Base-by-base conservation (phyloP, 2,888 invertebrate genomes). In the Phortica magna region DNA sequence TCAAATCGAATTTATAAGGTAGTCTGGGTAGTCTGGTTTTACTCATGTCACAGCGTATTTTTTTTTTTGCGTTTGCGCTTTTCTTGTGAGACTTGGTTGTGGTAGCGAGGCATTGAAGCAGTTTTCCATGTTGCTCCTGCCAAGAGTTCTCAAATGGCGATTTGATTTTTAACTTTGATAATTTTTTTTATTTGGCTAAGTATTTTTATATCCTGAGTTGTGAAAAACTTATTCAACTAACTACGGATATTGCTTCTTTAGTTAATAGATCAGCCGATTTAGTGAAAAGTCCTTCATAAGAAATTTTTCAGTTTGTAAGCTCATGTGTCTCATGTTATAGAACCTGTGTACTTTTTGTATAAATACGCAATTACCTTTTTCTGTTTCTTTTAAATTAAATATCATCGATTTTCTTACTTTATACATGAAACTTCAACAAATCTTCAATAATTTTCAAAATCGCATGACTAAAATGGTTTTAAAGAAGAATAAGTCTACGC, bases 1-100 rank as follows among this genome's bases (percentile, higher is more conserved):
- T 88, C 84, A 84, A 88, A 86, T 87, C 88, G 85, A 85, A 85
- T 83, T 85, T 85, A 75, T 80, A 80, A 41, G 41, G n/a, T 19
- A 64, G 64, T 64, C 39, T 14, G 39, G 67, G 9, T n/a, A n/a
- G n/a, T n/a, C n/a, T n/a, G n/a, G 39, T 31, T 64, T 31, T 31
- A 64, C 64, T 64, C 64, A 12, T 64, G 64, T 14, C 39, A 14
- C 9, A n/a, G 42, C 7, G 0, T 4, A 0, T 4, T 42, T 42
- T 67, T 57, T 59, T 59, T 59, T 59, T 7, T 17, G n/a, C 59
- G 19, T 59, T 59, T 59, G 7, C 59, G 19, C n/a, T 12, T 59
- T 59, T n/a, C 59, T 59, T 59, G 2, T 59, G 10, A 59, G 59
- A 17, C 17, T 17, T 59, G 7, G 31, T 57, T 12, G 5, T 48